Evolutionary conservation across 2,888 invertebrate genomes (phyloP), one percentile per base, ranked within the genome.

Genomic region (Leptinotarsa rubiginosa): DNA sequence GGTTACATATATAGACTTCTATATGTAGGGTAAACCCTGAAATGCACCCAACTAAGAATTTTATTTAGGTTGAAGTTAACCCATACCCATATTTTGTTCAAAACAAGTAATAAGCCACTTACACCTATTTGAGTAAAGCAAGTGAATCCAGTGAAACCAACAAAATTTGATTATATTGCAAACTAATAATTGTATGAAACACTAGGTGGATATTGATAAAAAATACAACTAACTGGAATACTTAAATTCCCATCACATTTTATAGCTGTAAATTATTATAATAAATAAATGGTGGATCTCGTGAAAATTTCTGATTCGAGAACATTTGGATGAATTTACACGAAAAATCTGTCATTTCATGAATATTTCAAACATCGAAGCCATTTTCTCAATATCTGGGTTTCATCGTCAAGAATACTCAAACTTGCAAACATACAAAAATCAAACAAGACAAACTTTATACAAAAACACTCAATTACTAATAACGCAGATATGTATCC

Each of bases 1-100:
- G 78, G 72, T 78, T 79, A 80, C 52, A 59, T 50, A 18, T 75
- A 78, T 75, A 75, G 69, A 71, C 68, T 74, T 74, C 74, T 77
- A 74, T 73, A 77, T 69, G 74, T 75, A 75, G 72, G 74, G 73
- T 75, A 77, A 77, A 31, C 31, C 64, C 65, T 31, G 16, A 25
- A 54, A 73, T 65, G 69, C 65, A 69, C 73, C 73, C 73, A 69
- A 69, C n/a, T 31, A 41, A 62, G 25, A 41, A 31, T 31, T 62
- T 15, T 62, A 5, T 41, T 62, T 16, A 25, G 7, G 22, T 22
- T 56, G 7, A 13, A 56, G 18, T 56, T 18, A 20, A 7, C 54
- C 20, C 13, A 18, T 13, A 13, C 15, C 1, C 4, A 56, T 15
- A 22, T 56, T 56, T 22, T 56, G 56, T 56, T 56, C 56, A 12